Evolutionary conservation across 2,113 vertebrate genomes (phyloP).

Genomic region (Tragelaphus imberbis): DNA sequence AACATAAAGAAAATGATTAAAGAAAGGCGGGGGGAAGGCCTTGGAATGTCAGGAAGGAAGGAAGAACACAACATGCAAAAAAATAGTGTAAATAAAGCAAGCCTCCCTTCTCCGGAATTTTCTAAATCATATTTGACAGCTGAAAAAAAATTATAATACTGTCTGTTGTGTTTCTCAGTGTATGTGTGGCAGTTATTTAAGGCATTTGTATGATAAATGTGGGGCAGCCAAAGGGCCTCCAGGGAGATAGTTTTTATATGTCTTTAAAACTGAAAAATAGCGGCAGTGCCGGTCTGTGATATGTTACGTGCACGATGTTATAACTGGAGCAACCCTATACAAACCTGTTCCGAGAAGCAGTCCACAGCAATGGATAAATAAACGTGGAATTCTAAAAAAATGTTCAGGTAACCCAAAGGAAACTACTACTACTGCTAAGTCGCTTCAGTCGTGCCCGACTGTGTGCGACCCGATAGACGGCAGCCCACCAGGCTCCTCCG

Average conservation of each 20-base stretch:
- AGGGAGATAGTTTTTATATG: too few species aligned
- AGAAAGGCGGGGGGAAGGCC: not conserved
- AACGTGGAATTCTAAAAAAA: not conserved
- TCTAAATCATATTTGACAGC: not conserved
- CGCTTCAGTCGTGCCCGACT: too few species aligned
- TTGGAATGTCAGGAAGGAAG: not conserved
- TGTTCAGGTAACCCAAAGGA: not conserved
- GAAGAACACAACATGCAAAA: not conserved
- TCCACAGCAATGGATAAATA: too few species aligned
- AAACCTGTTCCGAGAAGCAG: accelerated
- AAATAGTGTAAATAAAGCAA: not conserved
- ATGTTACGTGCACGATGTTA: accelerated
- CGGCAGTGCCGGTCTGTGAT: not conserved
- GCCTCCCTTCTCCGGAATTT: not conserved
- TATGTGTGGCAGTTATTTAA: not conserved
- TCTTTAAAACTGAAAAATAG: not conserved
- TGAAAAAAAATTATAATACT: not conserved
- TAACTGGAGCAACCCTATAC: too few species aligned
- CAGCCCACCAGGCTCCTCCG: too few species aligned
- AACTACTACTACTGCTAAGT: not conserved
- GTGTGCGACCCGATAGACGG: too few species aligned
- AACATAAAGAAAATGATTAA: not conserved
- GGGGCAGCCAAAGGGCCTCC: accelerated
- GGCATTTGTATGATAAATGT: too few species aligned
- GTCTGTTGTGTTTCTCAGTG: not conserved